Percentiles rank a stretch among this genome's conserved stretches.
phyloP scores from a whole-genome alignment of 1,140 invertebrate genomes.

The Drosophila mojavensis region DNA sequence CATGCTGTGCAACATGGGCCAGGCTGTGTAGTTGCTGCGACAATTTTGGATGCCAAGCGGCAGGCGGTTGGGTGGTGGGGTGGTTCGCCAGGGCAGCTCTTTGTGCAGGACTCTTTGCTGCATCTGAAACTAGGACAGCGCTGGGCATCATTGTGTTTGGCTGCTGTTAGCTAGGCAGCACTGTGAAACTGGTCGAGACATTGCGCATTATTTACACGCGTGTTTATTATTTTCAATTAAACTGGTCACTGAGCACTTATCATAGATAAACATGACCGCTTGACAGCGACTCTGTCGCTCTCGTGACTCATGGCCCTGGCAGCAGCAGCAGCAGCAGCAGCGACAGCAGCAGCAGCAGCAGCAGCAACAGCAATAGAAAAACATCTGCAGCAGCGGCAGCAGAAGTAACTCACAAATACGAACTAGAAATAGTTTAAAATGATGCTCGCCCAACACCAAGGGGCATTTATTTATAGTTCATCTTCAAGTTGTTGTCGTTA shows the following conservation, averaged over 20 bases:
- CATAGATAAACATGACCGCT: constrained; percentile 63
- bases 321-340: constrained; percentile 14
- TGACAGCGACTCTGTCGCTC: constrained; percentile 7
- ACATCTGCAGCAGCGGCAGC: constrained; percentile 4
- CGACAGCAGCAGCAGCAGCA: constrained; percentile 6
- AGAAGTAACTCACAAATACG: constrained; percentile 53
- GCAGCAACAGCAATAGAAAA: constrained; percentile 2
- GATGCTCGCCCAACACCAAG: constrained; percentile 36
- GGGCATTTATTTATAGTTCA: constrained; percentile 74
- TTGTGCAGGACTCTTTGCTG: constrained; percentile 8
- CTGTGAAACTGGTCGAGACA: constrained; percentile 57
- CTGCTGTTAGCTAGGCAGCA: constrained; percentile 20
- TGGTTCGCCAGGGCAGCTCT: background rate
- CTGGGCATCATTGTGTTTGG: constrained; percentile 16
- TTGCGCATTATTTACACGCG: constrained; percentile 76
- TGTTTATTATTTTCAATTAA: constrained; percentile 82
- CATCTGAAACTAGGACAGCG: constrained; percentile 62
- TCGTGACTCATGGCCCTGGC: constrained; percentile 58
- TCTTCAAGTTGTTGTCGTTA: constrained; percentile 79
- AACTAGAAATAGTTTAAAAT: constrained; percentile 62
- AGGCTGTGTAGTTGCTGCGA: constrained; percentile 53
- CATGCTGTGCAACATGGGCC: constrained; percentile 75
- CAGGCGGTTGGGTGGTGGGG: constrained; percentile 21
- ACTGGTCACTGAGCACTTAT: constrained; percentile 62
- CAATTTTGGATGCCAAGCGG: constrained; percentile 43